These are phyloP conservation scores for Yponomeuta sedellus DNA, from an alignment of 2,888 invertebrate species.

Conservation along the genomic window DNA sequence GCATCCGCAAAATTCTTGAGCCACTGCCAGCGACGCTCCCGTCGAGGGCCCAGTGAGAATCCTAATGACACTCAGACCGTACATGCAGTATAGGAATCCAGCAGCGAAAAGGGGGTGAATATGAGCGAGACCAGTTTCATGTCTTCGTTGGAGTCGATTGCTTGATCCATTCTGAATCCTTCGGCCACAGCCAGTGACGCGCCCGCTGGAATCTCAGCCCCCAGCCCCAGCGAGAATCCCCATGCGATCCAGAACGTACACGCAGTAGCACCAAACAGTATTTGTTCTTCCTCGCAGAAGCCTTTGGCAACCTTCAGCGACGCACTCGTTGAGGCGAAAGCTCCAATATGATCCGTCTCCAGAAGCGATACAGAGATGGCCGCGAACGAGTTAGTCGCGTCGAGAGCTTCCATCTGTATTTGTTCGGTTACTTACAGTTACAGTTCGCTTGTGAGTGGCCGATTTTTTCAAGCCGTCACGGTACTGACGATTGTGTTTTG, in stretches of 20 bases:
- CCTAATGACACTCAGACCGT: too few relatives aligned
- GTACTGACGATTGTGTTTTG: not conserved
- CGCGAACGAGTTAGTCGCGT: too few relatives aligned
- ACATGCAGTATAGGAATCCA: not conserved
- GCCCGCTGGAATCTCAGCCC: slow-evolving; percentile 19
- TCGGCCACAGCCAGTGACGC: slow-evolving; percentile 22
- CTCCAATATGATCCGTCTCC: not conserved
- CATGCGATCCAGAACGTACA: slow-evolving; percentile 19
- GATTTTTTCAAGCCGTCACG: too few relatives aligned
- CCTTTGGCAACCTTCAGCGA: slow-evolving; percentile 20
- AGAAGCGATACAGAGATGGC: too few relatives aligned
- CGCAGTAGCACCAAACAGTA: slow-evolving; percentile 59
- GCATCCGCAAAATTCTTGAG: slow-evolving; percentile 22
- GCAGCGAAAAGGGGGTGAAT: not conserved
- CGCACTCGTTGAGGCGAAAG: slow-evolving; percentile 19
- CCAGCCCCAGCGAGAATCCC: slow-evolving; percentile 14
- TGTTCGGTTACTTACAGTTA: too few relatives aligned
- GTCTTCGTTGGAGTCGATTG: slow-evolving; percentile 67
- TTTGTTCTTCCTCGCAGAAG: slow-evolving; percentile 26
- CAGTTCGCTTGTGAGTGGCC: too few relatives aligned
- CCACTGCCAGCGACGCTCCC: too few relatives aligned
- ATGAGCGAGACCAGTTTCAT: slow-evolving; percentile 33
- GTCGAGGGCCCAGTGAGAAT: too few relatives aligned
- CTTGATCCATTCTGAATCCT: slow-evolving; percentile 21
- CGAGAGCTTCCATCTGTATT: too few relatives aligned